Evolutionary conservation across 92 coral and sea anemone species (phyloP).

Genomic region (Chrysogorgia sp.): DNA sequence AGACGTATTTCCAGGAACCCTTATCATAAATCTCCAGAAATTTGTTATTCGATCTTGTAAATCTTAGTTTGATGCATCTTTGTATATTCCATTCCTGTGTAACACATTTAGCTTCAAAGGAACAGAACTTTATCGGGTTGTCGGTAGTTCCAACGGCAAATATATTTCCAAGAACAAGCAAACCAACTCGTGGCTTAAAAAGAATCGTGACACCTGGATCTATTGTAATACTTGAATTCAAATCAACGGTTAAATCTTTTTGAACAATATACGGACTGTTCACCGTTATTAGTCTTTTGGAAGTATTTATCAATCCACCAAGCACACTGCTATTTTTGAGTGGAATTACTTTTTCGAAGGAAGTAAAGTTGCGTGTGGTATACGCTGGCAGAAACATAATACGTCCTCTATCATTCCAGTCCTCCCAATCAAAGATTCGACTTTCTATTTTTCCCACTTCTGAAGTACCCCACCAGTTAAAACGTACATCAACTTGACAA

Average conservation of each 20-base stretch:
- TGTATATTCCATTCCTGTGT: too few relatives aligned
- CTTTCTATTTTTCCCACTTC: conserved; percentile 15
- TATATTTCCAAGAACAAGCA: conserved; percentile 70
- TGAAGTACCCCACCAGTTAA: conserved; percentile 75
- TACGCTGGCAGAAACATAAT: conserved; percentile 55
- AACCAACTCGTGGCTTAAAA: conserved; percentile 56
- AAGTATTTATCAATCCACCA: conserved; percentile 57
- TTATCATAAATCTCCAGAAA: conserved; percentile 5
- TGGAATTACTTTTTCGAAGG: background rate
- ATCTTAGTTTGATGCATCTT: background rate
- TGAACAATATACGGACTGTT: conserved; percentile 66
- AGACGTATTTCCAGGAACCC: background rate
- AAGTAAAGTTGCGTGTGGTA: background rate
- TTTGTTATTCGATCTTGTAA: background rate
- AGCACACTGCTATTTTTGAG: background rate
- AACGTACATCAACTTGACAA: conserved; percentile 26
- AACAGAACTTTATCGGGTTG: conserved; percentile 48
- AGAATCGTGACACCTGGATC: conserved; percentile 67
- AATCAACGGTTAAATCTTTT: conserved; percentile 57
- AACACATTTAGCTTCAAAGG: background rate
- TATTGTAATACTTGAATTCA: conserved; percentile 58
- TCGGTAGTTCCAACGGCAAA: conserved; percentile 63
- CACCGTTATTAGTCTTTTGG: conserved; percentile 42
- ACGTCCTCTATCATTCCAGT: conserved; percentile 56
- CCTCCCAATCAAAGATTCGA: conserved; percentile 59